Percentiles rank a stretch among this genome's conserved stretches.
These are phyloP conservation scores for Chunga burmeisteri DNA, from an alignment of 2,113 vertebrate genomes.

Conservation along the genomic window DNA sequence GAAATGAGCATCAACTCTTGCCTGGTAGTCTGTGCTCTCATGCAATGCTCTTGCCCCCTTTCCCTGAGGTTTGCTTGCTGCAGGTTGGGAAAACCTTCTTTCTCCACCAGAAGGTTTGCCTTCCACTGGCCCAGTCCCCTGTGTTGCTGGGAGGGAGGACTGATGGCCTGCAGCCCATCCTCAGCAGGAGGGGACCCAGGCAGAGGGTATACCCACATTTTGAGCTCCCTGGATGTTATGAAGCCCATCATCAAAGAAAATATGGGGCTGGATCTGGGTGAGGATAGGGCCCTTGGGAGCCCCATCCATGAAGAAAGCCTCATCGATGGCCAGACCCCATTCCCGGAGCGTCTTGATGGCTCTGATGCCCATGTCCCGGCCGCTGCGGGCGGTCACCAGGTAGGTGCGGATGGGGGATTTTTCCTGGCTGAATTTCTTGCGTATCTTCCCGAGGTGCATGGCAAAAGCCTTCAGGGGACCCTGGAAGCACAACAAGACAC, in stretches of 20 bases:
- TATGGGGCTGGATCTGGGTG: slow-evolving; percentile 70
- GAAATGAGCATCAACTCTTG: background rate
- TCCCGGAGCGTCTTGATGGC: slow-evolving; percentile 67
- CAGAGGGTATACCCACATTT: slow-evolving; percentile 55
- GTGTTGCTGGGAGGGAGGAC: background rate
- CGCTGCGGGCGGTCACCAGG: slow-evolving; percentile 62
- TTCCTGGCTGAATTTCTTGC: slow-evolving; percentile 65
- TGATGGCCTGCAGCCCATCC: background rate
- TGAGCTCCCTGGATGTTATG: slow-evolving; percentile 56
- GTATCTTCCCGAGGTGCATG: slow-evolving; percentile 69
- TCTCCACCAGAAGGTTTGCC: background rate
- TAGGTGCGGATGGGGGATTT: slow-evolving; percentile 68
- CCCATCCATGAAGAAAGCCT: slow-evolving; percentile 76
- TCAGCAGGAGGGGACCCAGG: slow-evolving; percentile 58
- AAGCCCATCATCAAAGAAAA: slow-evolving; percentile 70
- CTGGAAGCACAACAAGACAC: slow-evolving; percentile 45
- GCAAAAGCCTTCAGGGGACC: slow-evolving; percentile 74
- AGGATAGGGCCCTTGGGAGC: slow-evolving; percentile 73
- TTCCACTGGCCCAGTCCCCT: background rate
- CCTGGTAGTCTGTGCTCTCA: background rate
- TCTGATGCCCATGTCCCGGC: slow-evolving; percentile 65
- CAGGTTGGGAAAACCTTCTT: background rate
- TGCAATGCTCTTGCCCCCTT: background rate
- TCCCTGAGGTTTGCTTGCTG: background rate
- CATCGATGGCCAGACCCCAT: slow-evolving; percentile 71